Evolutionary conservation across 2,113 vertebrate species (phyloP).

Genomic region (Gallinago jamesoni): DNA sequence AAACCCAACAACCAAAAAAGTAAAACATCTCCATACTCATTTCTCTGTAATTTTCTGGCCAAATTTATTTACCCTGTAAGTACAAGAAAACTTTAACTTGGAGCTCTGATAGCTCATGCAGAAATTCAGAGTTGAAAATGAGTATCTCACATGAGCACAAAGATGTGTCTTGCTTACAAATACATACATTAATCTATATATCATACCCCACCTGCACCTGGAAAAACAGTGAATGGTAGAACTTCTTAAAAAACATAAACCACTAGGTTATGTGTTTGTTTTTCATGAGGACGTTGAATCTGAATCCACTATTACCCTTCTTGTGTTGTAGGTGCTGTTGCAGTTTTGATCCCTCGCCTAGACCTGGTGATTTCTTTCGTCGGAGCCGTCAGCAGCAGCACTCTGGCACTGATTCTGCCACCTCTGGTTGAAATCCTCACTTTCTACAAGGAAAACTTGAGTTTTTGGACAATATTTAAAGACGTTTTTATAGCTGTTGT

Average conservation of each 20-base stretch:
- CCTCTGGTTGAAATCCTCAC: slow-evolving; percentile 87
- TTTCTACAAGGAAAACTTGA: slow-evolving; percentile 77
- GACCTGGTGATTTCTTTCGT: slow-evolving; percentile 89
- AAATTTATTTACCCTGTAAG: background rate
- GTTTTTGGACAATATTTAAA: slow-evolving; percentile 78
- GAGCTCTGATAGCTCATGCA: background rate
- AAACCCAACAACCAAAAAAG: background rate
- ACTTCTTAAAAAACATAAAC: background rate
- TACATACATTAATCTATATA: fast-evolving
- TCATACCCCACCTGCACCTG: background rate
- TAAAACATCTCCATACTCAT: background rate
- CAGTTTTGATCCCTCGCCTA: slow-evolving; percentile 82
- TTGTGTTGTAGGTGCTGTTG: slow-evolving; percentile 75
- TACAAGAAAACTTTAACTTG: background rate
- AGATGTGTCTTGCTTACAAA: background rate
- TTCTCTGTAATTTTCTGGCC: background rate
- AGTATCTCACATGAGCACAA: background rate
- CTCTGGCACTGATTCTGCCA: slow-evolving; percentile 84
- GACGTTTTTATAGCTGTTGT: slow-evolving; percentile 80
- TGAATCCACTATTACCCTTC: background rate
- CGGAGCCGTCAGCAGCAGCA: slow-evolving; percentile 86
- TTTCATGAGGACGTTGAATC: background rate
- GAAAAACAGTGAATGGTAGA: background rate
- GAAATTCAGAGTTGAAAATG: background rate
- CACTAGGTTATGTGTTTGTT: background rate